Percentiles rank a stretch among this genome's conserved stretches.
Conservation (phyloP, 1,140 invertebrate genomes). For the Apis florea region DNA sequence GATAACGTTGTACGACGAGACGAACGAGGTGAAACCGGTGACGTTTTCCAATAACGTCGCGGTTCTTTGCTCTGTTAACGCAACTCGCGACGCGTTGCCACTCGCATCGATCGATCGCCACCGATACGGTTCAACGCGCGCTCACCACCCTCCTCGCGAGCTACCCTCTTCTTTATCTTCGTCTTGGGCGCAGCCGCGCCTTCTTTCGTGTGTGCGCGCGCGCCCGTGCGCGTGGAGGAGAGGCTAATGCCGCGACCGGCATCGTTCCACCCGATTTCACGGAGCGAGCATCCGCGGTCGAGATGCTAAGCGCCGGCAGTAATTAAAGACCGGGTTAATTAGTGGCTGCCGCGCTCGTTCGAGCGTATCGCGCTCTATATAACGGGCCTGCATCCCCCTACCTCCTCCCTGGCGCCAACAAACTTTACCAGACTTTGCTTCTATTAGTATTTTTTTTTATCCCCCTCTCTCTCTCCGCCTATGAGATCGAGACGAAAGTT, state of each 20-base stretch:
- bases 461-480: too few species aligned
- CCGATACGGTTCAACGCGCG: neutral
- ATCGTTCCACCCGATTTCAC: conserved; percentile 54
- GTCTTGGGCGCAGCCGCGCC: neutral
- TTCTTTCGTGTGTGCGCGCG: conserved; percentile 29
- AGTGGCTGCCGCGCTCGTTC: conserved; percentile 40
- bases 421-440: conserved; percentile 22
- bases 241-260: conserved; percentile 11
- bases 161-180: conserved; percentile 13
- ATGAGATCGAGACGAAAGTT: neutral
- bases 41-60: too few species aligned
- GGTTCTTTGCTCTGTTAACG: too few species aligned
- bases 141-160: too few species aligned
- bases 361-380: conserved; percentile 23
- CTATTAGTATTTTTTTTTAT: neutral
- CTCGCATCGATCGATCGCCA: too few species aligned
- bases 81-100: too few species aligned
- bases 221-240: neutral
- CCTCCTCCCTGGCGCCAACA: neutral
- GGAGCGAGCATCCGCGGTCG: conserved; percentile 38
- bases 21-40: too few species aligned
- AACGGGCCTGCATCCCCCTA: neutral
- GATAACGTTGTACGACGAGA: too few species aligned
- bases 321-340: conserved; percentile 56
- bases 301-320: conserved; percentile 41